A percentile compares a stretch with the other conserved stretches of the same genome.
Conservation (phyloP, 2,797 vertebrate species). For the Sparus aurata region DNA sequence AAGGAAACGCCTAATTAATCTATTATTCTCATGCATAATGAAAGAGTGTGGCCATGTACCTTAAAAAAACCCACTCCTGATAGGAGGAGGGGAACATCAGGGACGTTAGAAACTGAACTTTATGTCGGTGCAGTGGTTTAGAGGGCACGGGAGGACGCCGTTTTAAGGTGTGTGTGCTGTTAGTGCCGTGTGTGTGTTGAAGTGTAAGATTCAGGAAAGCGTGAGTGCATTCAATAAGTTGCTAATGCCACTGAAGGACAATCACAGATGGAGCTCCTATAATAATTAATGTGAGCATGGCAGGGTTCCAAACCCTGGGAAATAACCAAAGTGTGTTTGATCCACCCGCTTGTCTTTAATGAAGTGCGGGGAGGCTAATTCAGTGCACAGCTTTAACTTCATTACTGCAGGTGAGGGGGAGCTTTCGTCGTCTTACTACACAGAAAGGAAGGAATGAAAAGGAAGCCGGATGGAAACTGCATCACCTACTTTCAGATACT, state of each 20-base stretch:
- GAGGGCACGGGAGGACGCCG: conserved; percentile 52
- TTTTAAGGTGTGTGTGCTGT: conserved; percentile 35
- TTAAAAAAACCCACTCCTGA: conserved; percentile 36
- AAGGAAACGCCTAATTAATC: conserved; percentile 79
- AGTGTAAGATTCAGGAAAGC: conserved; percentile 62
- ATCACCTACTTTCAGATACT: conserved; percentile 73
- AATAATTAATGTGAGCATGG: conserved; percentile 87
- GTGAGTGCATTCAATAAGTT: conserved; percentile 78
- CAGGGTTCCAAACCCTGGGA: conserved; percentile 83
- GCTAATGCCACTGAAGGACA: conserved; percentile 82
- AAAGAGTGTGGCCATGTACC: conserved; percentile 58
- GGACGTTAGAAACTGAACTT: conserved; percentile 52
- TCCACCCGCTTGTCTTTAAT: conserved; percentile 85
- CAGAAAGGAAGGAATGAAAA: conserved; percentile 67
- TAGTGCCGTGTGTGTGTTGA: conserved; percentile 46
- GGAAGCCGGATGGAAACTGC: conserved; percentile 62
- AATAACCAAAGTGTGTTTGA: conserved; percentile 84
- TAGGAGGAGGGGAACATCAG: conserved; percentile 54
- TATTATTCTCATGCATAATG: conserved; percentile 73
- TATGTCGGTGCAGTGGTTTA: conserved; percentile 47
- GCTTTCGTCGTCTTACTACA: conserved; percentile 63
- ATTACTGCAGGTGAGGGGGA: conserved; percentile 80
- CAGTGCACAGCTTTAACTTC: conserved; percentile 82
- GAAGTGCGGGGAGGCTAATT: conserved; percentile 83
- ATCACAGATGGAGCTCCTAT: conserved; percentile 85